Evolutionary conservation across 2,888 invertebrate species (phyloP).

Genomic region (Malachius bipustulatus): DNA sequence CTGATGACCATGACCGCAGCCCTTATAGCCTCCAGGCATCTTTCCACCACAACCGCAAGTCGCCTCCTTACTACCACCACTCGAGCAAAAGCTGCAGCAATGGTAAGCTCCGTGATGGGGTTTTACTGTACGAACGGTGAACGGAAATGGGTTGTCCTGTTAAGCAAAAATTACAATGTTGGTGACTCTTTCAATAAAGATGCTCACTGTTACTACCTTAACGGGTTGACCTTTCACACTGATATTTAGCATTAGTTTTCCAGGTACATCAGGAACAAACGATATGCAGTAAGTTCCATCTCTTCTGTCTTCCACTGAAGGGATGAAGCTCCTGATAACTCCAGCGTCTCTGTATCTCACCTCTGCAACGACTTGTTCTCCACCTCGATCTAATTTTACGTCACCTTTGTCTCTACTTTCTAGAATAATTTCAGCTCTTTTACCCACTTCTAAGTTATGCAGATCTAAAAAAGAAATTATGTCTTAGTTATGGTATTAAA

Average conservation of each 20-base stretch:
- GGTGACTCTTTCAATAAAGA: constrained; percentile 1
- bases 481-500: neutral
- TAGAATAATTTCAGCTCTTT: constrained; percentile 46
- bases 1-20: constrained; percentile 71
- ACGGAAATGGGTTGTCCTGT: constrained; percentile 57
- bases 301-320: constrained; percentile 46
- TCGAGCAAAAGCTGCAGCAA: constrained; percentile 73
- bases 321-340: constrained; percentile 32
- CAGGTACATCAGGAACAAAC: constrained; percentile 52
- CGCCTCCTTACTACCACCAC: constrained; percentile 56
- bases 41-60: constrained; percentile 59
- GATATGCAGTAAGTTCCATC: constrained; percentile 53
- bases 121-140: constrained; percentile 49
- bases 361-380: constrained; percentile 47
- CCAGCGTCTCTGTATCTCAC: constrained; percentile 42
- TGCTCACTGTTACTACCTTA: constrained; percentile 38
- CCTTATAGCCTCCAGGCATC: constrained; percentile 63
- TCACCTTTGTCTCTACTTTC: constrained; percentile 52
- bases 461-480: constrained; percentile 33
- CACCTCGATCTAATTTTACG: constrained; percentile 54
- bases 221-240: constrained; percentile 53
- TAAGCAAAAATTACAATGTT: constrained; percentile 16
- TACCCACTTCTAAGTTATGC: constrained; percentile 49
- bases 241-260: constrained; percentile 49
- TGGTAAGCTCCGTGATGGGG: constrained; percentile 63